Conservation (phyloP, 1,140 invertebrate species). For the Ooceraea biroi region DNA sequence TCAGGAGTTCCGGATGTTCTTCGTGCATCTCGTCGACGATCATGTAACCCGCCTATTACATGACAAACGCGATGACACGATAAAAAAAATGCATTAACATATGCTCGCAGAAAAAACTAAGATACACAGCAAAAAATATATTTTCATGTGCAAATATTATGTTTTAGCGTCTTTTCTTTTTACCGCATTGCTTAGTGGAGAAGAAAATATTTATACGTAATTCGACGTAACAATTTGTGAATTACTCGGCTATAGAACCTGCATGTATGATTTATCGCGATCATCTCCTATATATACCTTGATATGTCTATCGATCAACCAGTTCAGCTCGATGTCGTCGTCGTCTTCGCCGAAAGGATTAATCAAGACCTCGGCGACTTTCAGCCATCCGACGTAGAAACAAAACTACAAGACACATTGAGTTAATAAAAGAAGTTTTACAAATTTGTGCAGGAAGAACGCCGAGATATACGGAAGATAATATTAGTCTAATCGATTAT, state of each 20-base stretch:
- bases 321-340: conserved; percentile 96
- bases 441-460: conserved; percentile 31
- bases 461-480: conserved; percentile 1
- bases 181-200: neutral
- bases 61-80: neutral
- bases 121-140: neutral
- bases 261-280: neutral
- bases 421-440: conserved; percentile 22
- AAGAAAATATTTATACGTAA: neutral
- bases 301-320: conserved; percentile 95
- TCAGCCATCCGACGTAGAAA: conserved; percentile 98
- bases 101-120: neutral
- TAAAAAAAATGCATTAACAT: conserved; percentile 33
- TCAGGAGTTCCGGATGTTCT: conserved; percentile 94
- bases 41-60: conserved; percentile 93
- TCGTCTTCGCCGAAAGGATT: conserved; percentile 98
- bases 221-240: neutral
- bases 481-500: conserved; percentile 48
- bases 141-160: neutral
- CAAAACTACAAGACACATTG: conserved; percentile 90
- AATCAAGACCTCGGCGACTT: conserved; percentile 96
- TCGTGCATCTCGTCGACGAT: conserved; percentile 97
- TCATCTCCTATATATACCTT: conserved; percentile 88
- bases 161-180: neutral
- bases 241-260: neutral